Base-by-base conservation (phyloP, 2,113 vertebrate genomes). In the Mungos mungo region DNA sequence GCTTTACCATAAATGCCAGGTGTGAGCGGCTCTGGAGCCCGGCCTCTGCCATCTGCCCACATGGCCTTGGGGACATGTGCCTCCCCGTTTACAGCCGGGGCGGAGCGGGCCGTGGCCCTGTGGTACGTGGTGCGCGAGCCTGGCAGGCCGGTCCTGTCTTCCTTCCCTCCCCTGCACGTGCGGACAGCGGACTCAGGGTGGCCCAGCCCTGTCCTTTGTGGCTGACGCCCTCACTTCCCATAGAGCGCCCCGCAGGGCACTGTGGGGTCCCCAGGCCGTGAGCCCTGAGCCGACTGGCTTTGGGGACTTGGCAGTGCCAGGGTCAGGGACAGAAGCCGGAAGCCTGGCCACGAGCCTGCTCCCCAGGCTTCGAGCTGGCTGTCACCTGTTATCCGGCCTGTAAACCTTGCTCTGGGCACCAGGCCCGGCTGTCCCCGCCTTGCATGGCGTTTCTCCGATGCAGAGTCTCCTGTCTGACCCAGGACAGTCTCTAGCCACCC, bases 371-470 rank as follows among this genome's bases (percentile, higher is more conserved):
- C 31, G 21, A 41, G 47, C 29, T 1, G 4, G 7, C 35, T 21
- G 21, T 10, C 54, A 1, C 27, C 60, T 18, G 29, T 7, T 7
- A 31, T 23, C 85, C 52, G 0, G 0, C 66, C 52, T 74, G 21
- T 3, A 41, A n/a, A 33, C 25, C 60, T 31, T 5, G 9, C 77
- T 29, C 7, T 1, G 47, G 21, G 2, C 3, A 9, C 11, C 68
- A 14, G 41, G 47, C 66, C 50, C 1, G 2, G n/a, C 25, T 4
- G 13, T 25, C 7, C 74, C 52, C 2, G 0, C 18, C 13, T 8
- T 5, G 29, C 4, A 1, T 8, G 10, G 7, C 1, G 0, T 38
- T 0, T 0, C 38, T 52, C 76, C 13, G 0, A 35, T 50, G 65
- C n/a, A 68, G 29, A 12, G 1, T 45, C 45, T 88, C n/a, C 7